phyloP scores from a whole-genome alignment of 2,888 invertebrate species.

The Scaptodrosophila latifasciaeformis region DNA sequence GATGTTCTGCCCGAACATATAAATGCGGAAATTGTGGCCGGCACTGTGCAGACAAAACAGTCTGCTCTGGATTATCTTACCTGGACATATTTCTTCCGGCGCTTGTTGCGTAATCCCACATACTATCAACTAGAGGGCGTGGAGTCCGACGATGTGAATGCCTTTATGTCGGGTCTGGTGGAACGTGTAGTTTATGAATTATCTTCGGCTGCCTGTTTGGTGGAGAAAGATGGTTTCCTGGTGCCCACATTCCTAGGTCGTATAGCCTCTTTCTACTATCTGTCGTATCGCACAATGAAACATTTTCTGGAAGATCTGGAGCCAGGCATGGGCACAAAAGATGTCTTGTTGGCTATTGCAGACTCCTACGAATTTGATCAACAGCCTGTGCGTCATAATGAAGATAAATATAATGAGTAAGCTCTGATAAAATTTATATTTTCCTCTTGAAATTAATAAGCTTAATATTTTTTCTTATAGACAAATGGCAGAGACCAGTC shows the following conservation, averaged over 20 bases:
- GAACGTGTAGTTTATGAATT: constrained; percentile 86
- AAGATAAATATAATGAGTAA: constrained; percentile 93
- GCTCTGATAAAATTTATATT: constrained; percentile 34
- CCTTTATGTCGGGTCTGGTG: constrained; percentile 87
- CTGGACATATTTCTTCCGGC: constrained; percentile 98
- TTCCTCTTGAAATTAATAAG: background rate
- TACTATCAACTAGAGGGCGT: constrained; percentile 88
- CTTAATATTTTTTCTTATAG: constrained; percentile 75
- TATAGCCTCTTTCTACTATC: constrained; percentile 97
- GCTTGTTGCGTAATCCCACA: constrained; percentile 92
- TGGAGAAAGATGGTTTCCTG: constrained; percentile 79
- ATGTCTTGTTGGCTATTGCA: constrained; percentile 86
- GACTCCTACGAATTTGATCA: constrained; percentile 93
- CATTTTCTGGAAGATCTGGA: constrained; percentile 84
- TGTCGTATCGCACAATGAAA: constrained; percentile 92
- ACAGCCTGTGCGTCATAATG: constrained; percentile 98
- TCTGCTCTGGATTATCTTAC: constrained; percentile 97
- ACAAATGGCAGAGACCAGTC: constrained; percentile 86
- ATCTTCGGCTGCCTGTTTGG: constrained; percentile 84
- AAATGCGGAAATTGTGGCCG: constrained; percentile 97
- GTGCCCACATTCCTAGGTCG: constrained; percentile 87
- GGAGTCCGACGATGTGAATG: constrained; percentile 82
- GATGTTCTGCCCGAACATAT: constrained; percentile 95
- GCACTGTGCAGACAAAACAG: constrained; percentile 93
- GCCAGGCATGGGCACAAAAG: constrained; percentile 80